These are phyloP conservation scores for Tapera naevia DNA, from an alignment of 2,797 vertebrate species.

Conservation along the genomic window DNA sequence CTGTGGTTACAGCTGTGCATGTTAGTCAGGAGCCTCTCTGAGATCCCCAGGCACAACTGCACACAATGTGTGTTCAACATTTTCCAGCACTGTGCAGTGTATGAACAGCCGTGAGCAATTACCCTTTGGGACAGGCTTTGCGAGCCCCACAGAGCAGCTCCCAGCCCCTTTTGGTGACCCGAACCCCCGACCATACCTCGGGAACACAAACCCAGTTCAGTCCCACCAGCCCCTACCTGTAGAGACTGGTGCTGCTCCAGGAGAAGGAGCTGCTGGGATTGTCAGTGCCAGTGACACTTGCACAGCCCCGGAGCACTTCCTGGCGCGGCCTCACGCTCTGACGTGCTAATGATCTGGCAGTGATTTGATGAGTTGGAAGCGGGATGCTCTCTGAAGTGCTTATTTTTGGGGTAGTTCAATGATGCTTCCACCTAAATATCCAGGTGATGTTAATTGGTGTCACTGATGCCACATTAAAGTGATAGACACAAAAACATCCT, in stretches of 20 bases:
- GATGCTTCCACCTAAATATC: background rate
- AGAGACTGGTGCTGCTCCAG: background rate
- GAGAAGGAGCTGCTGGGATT: background rate
- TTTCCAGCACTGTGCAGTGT: background rate
- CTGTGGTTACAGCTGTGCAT: background rate
- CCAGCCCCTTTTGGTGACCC: background rate
- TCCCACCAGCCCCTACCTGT: background rate
- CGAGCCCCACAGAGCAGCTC: background rate
- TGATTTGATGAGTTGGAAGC: slow-evolving; percentile 6
- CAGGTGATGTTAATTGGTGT: slow-evolving; percentile 29
- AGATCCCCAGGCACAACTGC: background rate
- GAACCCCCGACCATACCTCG: background rate
- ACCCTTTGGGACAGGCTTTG: background rate
- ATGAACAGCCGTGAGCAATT: background rate
- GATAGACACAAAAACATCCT: background rate
- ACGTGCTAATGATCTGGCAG: slow-evolving; percentile 44
- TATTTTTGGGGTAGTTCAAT: background rate
- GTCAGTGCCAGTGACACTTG: background rate
- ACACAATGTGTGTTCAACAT: fast-evolving
- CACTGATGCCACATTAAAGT: background rate
- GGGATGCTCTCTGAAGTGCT: slow-evolving; percentile 26
- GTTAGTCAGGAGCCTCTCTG: background rate
- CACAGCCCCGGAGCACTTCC: background rate
- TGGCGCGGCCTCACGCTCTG: background rate
- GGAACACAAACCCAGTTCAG: background rate